Evolutionary conservation across 2,113 vertebrate species (phyloP).

Genomic region (Otocyon megalotis): DNA sequence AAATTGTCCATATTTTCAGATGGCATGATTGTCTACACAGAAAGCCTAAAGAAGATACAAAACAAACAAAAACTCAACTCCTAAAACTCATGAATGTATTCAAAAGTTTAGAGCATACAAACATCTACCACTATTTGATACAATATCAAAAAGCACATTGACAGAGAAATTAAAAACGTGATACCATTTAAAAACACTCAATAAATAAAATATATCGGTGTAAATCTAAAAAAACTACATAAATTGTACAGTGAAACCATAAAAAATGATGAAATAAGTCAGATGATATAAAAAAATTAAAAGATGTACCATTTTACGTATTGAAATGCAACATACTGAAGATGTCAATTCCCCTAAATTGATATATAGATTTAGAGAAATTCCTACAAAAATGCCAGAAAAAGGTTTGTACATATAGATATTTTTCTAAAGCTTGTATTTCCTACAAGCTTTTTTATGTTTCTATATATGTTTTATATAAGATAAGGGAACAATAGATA

Average conservation of each 20-base stretch:
- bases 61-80: not conserved
- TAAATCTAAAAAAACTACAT: not conserved
- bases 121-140: not conserved
- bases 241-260: not conserved
- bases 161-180: not conserved
- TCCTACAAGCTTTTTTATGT: not conserved
- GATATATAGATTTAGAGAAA: not conserved
- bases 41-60: not conserved
- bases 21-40: not conserved
- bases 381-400: not conserved
- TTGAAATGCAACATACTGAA: not conserved
- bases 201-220: not conserved
- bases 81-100: not conserved
- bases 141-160: not conserved
- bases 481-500: not conserved
- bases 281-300: not conserved
- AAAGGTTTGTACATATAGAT: not conserved
- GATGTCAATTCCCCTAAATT: not conserved
- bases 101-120: not conserved
- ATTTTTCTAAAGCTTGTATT: not conserved
- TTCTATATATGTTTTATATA: not conserved
- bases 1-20: not conserved
- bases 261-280: not conserved
- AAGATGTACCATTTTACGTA: not conserved
- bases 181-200: not conserved